These are phyloP conservation scores for Ellobium chinense DNA, from an alignment of 2,888 invertebrate genomes.

Conservation along the genomic window DNA sequence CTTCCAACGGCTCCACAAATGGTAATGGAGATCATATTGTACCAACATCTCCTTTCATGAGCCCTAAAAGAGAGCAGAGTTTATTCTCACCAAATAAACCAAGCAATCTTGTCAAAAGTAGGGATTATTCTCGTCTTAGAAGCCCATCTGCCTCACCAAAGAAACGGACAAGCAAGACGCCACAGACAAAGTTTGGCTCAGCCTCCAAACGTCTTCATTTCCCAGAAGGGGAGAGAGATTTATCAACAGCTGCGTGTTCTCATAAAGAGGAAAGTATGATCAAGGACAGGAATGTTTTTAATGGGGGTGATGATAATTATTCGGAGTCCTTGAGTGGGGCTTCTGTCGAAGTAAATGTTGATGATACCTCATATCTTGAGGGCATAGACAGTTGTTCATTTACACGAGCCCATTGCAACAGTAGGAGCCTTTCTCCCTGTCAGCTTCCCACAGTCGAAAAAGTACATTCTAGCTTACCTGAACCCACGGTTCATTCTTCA, in stretches of 20 bases:
- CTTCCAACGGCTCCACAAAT: neutral
- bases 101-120: constrained; percentile 27
- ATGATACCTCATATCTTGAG: constrained; percentile 24
- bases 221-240: constrained; percentile 8
- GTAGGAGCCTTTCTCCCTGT: too few species aligned
- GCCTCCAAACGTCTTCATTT: constrained; percentile 30
- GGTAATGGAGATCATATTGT: neutral
- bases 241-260: too few species aligned
- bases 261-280: neutral
- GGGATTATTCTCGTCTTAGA: constrained; percentile 28
- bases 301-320: neutral
- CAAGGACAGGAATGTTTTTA: neutral
- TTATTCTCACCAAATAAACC: constrained; percentile 28
- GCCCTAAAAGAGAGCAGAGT: neutral
- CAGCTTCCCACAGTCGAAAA: too few species aligned
- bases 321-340: neutral
- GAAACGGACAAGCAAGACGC: neutral
- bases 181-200: neutral
- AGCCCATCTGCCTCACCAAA: constrained; percentile 36
- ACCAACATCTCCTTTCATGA: neutral
- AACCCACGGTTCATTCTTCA: too few species aligned
- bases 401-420: neutral
- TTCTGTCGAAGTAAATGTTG: constrained; percentile 28
- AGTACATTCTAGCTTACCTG: too few species aligned
- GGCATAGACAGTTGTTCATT: neutral